These are phyloP conservation scores for Neoniphon sammara DNA, from an alignment of 2,797 vertebrate species.

Conservation along the genomic window DNA sequence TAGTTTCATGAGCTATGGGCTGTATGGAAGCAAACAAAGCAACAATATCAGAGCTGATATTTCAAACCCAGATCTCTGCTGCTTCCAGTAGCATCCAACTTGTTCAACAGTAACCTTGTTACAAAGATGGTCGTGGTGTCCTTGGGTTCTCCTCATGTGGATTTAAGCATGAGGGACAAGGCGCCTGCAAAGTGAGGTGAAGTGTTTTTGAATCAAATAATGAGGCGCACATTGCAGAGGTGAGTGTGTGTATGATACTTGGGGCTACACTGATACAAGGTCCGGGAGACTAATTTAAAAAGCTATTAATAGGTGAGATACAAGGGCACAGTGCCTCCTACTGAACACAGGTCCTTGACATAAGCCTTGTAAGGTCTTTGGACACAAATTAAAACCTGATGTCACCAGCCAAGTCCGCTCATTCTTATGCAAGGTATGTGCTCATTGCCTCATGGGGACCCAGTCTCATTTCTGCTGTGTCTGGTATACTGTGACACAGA, in stretches of 20 bases:
- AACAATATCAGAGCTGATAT: too few relatives aligned
- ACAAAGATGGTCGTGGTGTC: conserved; percentile 11
- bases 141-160: conserved; percentile 16
- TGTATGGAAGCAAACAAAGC: too few relatives aligned
- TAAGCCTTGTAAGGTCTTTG: conserved; percentile 68
- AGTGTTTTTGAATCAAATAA: conserved; percentile 38
- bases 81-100: not conserved
- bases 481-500: conserved; percentile 24
- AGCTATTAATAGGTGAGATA: conserved; percentile 66
- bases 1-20: too few relatives aligned
- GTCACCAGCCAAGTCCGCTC: conserved; percentile 45
- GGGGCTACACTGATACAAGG: conserved; percentile 43
- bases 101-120: conserved; percentile 21
- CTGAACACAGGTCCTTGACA: conserved; percentile 68
- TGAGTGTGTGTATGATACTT: conserved; percentile 52
- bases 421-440: conserved; percentile 60
- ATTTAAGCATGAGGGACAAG: conserved; percentile 21
- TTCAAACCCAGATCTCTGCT: not conserved
- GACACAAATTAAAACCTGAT: conserved; percentile 74
- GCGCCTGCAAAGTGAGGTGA: conserved; percentile 30
- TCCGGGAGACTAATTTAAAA: conserved; percentile 65
- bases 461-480: conserved; percentile 48
- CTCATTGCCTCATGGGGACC: conserved; percentile 34
- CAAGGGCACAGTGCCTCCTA: conserved; percentile 52
- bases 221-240: conserved; percentile 46